Base-by-base conservation (phyloP, 2,113 vertebrate species). In the Pluvialis apricaria region DNA sequence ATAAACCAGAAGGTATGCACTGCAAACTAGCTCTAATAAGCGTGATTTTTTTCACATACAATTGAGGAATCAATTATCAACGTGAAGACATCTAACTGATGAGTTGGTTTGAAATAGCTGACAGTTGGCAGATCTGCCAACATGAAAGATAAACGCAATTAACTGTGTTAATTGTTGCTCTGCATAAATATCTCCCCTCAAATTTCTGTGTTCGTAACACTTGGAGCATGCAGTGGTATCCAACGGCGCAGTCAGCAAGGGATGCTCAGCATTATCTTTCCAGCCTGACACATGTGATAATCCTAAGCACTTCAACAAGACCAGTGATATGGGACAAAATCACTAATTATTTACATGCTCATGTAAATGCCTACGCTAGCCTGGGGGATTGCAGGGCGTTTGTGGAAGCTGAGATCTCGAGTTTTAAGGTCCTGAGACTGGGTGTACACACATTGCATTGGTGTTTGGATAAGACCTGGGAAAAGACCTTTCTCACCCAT, bases 31-130 rank as follows among this genome's bases (percentile, higher is more conserved):
- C 62, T 93, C 95, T 95, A 91, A 80, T 89, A 95, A 94, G 84
- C 34, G 6, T 88, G 86, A 95, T 32, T 51, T 77, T 94, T 94
- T 95, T 85, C 93, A 96, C 25, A 83, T 40, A 44, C 87, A 88
- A 87, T 64, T 92, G 81, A 95, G 78, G 91, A 95, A 94, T 95
- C 94, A 97, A 92, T 97, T 97, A 91, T 91, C 91, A 82, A 95
- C 5, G 1, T 72, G 70, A 91, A 95, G 81, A 77, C 64, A 87
- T 77, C 84, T 82, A 76, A 92, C 70, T 78, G 89, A 91, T 80
- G 58, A 93, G 78, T 73, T 93, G 94, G 80, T 92, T 3, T 96
- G 89, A 96, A 97, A 83, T 54, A 95, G 73, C 87, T 95, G 94
- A 89, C 85, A 94, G 88, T 38, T 78, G 90, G 88, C 80, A 94